Base-by-base conservation (phyloP, 2,113 vertebrate genomes). In the Eptesicus fuscus region DNA sequence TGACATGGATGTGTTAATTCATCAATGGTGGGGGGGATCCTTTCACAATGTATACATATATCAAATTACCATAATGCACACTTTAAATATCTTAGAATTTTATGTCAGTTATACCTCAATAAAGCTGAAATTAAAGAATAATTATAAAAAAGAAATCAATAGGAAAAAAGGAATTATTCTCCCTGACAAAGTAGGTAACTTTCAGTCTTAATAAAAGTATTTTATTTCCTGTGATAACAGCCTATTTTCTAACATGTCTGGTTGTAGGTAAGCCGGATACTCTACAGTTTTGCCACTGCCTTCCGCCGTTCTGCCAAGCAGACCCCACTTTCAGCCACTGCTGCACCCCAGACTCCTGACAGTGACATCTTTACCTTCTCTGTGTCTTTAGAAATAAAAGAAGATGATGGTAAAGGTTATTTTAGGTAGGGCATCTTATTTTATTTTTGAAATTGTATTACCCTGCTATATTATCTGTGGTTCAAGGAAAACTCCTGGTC, bases 221-320 rank as follows among this genome's bases (percentile, higher is more conserved):
- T 93, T 93, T 80, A 9, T 90, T 74, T 92, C 17, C 89, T 95
- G n/a, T 49, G 4, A 7, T 96, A 89, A 94, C 71, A 96, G 51
- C 40, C 49, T 32, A 6, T 96, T 74, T 96, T 77, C 95, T 98
- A 30, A 96, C 35, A 7, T 90, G 12, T 93, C 63, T 77, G 89
- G 6, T 97, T 96, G 70, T 14, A 99, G 99, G 99, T 99, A 96
- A 99, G 99, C 97, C 97, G 99, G 88, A 99, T 99, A 97, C 98
- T 99, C 95, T 99, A 99, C 98, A 99, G 99, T 98, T 99, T 99
- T 97, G 99, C 99, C 96, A 99, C 99, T 86, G 99, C 99, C 37
- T 99, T 99, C 97, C 99, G 99, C 35, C 99, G 99, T 78, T 99
- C 99, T 42, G 99, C 99, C 87, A 99, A 99, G 96, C 99, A 99